A percentile compares a stretch with the other conserved stretches of the same genome.
phyloP scores from a whole-genome alignment of 2,113 vertebrate species.

The Xiphorhynchus elegans region DNA sequence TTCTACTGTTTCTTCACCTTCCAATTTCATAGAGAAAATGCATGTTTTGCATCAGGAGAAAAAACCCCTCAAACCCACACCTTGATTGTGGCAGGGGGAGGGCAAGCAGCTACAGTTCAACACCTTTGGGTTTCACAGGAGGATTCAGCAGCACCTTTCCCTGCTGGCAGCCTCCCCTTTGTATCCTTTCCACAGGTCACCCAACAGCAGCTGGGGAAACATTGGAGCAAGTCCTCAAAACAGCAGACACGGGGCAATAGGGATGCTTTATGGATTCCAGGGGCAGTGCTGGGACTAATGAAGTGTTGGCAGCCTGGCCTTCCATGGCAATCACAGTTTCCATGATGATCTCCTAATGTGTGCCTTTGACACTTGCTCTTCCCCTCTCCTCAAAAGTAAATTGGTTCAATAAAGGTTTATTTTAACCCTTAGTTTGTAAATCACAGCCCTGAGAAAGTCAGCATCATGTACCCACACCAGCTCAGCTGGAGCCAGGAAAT shows the following conservation, averaged over 20 bases:
- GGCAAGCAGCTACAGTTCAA: not conserved
- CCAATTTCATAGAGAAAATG: not conserved
- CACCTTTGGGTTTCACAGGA: not conserved
- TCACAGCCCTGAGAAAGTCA: not conserved
- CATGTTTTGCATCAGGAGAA: not conserved
- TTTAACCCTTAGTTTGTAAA: not conserved
- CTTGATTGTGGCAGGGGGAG: fast-evolving
- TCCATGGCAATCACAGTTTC: not conserved
- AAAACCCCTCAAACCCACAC: not conserved
- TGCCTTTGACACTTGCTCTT: not conserved
- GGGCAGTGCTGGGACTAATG: not conserved
- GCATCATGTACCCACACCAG: not conserved
- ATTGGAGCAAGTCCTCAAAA: not conserved
- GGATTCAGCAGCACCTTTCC: not conserved
- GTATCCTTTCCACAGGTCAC: not conserved
- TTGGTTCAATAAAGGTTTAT: not conserved
- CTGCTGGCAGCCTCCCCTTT: not conserved
- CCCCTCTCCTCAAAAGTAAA: not conserved
- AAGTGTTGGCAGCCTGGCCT: not conserved
- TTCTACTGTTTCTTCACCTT: not conserved
- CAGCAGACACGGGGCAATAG: not conserved
- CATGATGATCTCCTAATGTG: not conserved
- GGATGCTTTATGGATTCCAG: not conserved
- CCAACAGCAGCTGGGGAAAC: not conserved
- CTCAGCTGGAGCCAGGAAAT: not conserved